phyloP scores from a whole-genome alignment of 2,797 vertebrate genomes.

The Eulemur coronatus region DNA sequence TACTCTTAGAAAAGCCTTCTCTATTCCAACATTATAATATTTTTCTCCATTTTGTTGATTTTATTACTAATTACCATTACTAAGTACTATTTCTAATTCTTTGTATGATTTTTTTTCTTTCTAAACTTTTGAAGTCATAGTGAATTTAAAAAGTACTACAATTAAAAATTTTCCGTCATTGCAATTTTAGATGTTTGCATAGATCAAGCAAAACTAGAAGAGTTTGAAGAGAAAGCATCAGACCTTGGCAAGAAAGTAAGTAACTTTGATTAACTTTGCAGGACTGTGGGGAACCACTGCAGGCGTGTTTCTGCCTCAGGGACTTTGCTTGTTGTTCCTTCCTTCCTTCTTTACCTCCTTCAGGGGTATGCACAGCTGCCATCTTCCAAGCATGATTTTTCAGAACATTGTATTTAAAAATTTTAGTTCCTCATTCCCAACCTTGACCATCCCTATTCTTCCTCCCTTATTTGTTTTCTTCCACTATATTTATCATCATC shows the following conservation, averaged over 20 bases:
- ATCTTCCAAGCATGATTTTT: background rate
- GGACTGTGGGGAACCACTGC: background rate
- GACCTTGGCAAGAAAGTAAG: conserved; percentile 93
- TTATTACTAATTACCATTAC: background rate
- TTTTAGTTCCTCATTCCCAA: background rate
- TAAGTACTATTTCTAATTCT: background rate
- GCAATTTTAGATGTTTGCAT: conserved; percentile 91
- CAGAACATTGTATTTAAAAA: background rate
- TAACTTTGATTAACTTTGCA: conserved; percentile 1
- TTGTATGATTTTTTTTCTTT: background rate
- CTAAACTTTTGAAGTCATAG: conserved; percentile 27
- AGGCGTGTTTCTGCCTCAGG: background rate
- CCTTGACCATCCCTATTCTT: background rate
- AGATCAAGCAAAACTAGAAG: conserved; percentile 92
- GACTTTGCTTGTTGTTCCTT: background rate
- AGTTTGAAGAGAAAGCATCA: conserved; percentile 91
- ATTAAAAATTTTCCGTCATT: conserved; percentile 47
- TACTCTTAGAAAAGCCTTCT: background rate
- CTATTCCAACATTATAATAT: background rate
- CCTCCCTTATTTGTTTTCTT: background rate
- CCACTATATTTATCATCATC: background rate
- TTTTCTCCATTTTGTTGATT: background rate
- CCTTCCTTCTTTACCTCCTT: background rate
- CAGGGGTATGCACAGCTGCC: background rate
- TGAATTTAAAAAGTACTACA: background rate